Conservation (phyloP, 2,113 vertebrate genomes). For the Polypterus senegalus region DNA sequence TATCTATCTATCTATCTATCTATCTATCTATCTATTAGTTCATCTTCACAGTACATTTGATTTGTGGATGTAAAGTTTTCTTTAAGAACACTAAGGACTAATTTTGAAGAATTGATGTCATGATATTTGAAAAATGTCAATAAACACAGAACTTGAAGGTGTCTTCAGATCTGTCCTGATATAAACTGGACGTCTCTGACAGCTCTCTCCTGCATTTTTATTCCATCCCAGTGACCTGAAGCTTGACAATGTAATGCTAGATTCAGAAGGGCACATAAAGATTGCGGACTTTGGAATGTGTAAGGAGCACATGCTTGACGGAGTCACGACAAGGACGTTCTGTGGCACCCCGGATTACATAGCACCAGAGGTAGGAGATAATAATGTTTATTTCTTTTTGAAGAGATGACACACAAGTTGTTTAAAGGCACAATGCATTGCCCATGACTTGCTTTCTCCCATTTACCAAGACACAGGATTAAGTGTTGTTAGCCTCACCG, state of each 20-base stretch:
- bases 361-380: constrained; percentile 74
- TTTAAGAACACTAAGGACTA: too few relatives aligned
- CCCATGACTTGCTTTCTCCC: neutral
- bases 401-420: neutral
- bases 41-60: too few relatives aligned
- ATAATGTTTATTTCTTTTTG: neutral
- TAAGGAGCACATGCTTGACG: constrained; percentile 83
- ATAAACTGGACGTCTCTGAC: too few relatives aligned
- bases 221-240: constrained; percentile 73
- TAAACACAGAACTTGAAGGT: too few relatives aligned
- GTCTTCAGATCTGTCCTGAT: too few relatives aligned
- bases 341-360: constrained; percentile 97
- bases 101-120: too few relatives aligned
- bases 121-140: too few relatives aligned
- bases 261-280: constrained; percentile 90
- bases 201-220: neutral
- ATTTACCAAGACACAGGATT: neutral
- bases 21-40: too few relatives aligned
- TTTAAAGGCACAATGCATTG: neutral
- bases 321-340: constrained; percentile 83
- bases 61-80: too few relatives aligned
- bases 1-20: too few relatives aligned
- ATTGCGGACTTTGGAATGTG: constrained; percentile 98
- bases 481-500: too few relatives aligned
- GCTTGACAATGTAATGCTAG: constrained; percentile 94